Base-by-base conservation (phyloP, 1,140 invertebrate genomes). In the Mizuhopecten yessoensis region DNA sequence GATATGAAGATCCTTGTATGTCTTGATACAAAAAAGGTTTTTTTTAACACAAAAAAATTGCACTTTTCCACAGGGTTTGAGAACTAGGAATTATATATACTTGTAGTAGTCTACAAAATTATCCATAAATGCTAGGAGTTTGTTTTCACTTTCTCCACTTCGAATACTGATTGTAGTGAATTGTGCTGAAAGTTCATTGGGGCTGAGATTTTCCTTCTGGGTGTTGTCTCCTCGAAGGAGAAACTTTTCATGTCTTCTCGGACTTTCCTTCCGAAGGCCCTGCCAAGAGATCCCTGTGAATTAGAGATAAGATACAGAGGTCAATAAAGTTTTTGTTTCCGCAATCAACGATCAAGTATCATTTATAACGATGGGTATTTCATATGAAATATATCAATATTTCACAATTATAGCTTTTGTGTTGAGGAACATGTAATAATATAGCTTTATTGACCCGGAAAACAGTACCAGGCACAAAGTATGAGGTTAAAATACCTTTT, bases 281-380 rank as follows among this genome's bases (percentile, higher is more conserved):
- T 97, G 90, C 98, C 98, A 94, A 98, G 97, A 49, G 98, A 98
- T 86, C 98, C 98, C 98, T 98, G 97, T 39, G 5, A 39, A 39
- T n/a, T 13, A 39, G 36, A 39, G 13, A 39, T 57, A 57, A n/a
- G n/a, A n/a, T n/a, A n/a, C n/a, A n/a, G n/a, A n/a, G n/a, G n/a
- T n/a, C n/a, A n/a, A n/a, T n/a, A n/a, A n/a, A n/a, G n/a, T n/a
- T n/a, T n/a, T n/a, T n/a, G n/a, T n/a, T n/a, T n/a, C n/a, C n/a
- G n/a, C n/a, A n/a, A n/a, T n/a, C n/a, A n/a, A n/a, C n/a, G n/a
- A n/a, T n/a, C n/a, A n/a, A n/a, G n/a, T n/a, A n/a, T n/a, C n/a
- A n/a, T n/a, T n/a, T n/a, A n/a, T n/a, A n/a, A n/a, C n/a, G n/a
- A n/a, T n/a, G n/a, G n/a, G n/a, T n/a, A n/a, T n/a, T n/a, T n/a